Base-by-base conservation (phyloP, 2,888 invertebrate genomes). In the Platycheirus rosarum region DNA sequence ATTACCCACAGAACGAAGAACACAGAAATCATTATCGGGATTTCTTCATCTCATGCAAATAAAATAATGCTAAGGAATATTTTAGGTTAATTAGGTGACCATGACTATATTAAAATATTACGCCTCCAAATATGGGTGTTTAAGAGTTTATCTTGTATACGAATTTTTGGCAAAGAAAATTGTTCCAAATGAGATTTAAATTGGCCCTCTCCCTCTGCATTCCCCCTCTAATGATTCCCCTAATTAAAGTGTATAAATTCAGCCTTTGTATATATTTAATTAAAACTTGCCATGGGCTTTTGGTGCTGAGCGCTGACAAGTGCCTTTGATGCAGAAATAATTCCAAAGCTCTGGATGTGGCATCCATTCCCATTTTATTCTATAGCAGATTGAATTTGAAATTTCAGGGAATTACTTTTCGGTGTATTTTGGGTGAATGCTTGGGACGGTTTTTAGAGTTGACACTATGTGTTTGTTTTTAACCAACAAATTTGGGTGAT, bases 191-290 rank as follows among this genome's bases (percentile, higher is more conserved):
- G 37, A 40, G 8, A 40, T 40, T 57, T 14, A 40, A 57, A 57
- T 55, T 55, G 2, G 35, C n/a, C n/a, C n/a, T n/a, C n/a, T n/a
- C n/a, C n/a, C n/a, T n/a, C n/a, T n/a, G n/a, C n/a, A n/a, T n/a
- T n/a, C n/a, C n/a, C n/a, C n/a, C n/a, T n/a, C n/a, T n/a, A 14
- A 13, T 1, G 11, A 44, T 13, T 14, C 16, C 14, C 8, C 8
- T 69, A 23, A 51, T 71, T 62, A 51, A 62, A n/a, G n/a, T n/a
- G n/a, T n/a, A n/a, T 65, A n/a, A 3, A 14, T 14, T 8, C 6
- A 65, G 57, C n/a, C n/a, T n/a, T n/a, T n/a, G n/a, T n/a, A n/a
- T n/a, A 74, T 42, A 57, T 40, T 32, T 65, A 66, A 74, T 74
- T 48, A 66, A 57, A 49, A 29, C n/a, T 48, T 11, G 35, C 48